Percentiles rank a stretch among this genome's conserved stretches.
Conservation (phyloP, 2,113 vertebrate genomes). For the Tachuris rubrigastra region DNA sequence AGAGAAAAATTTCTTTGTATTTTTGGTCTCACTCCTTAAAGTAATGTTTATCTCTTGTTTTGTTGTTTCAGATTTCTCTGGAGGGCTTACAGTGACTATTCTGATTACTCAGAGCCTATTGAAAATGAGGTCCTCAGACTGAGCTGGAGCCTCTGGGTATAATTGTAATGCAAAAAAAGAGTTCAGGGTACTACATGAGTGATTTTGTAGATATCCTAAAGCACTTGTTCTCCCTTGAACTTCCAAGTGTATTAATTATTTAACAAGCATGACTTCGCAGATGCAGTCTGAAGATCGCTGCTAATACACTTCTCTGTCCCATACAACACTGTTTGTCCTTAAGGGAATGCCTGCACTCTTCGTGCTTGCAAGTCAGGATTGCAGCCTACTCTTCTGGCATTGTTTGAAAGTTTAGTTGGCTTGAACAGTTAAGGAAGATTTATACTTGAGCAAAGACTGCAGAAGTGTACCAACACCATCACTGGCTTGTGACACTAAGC, state of each 20-base stretch:
- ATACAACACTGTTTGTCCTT: background rate
- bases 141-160: background rate
- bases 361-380: background rate
- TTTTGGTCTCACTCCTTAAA: background rate
- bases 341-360: background rate
- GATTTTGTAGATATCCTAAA: background rate
- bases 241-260: background rate
- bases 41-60: background rate
- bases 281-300: background rate
- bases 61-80: background rate
- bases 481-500: background rate
- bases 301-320: background rate
- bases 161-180: background rate
- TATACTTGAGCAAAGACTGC: background rate
- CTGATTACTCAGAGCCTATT: background rate
- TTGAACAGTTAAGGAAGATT: background rate
- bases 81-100: background rate
- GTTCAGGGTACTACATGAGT: background rate
- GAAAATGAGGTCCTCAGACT: background rate
- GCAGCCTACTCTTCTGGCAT: background rate
- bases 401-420: background rate
- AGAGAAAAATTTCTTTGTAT: background rate
- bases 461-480: background rate
- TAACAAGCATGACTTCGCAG: background rate
- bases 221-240: background rate